Base-by-base conservation (phyloP, 2,888 invertebrate genomes). In the Craniophora ligustri region DNA sequence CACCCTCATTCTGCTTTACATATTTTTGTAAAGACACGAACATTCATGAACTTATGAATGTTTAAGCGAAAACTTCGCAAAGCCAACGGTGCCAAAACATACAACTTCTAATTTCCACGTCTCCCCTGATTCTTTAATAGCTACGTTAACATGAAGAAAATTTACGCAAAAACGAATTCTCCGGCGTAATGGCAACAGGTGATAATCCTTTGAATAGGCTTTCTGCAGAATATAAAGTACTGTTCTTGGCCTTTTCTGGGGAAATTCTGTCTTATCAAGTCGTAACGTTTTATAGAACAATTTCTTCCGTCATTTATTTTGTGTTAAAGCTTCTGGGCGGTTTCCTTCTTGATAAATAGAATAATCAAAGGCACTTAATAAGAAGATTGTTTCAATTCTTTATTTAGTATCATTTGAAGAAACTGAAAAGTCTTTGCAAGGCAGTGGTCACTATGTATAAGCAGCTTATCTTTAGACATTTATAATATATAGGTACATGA, bases 211-310 rank as follows among this genome's bases (percentile, higher is more conserved):
- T 59, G 36, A 32, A 59, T 34, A 40, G 16, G 15, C 31, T 39
- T 50, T 44, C 28, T 40, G 5, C 16, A 31, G 51, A 46, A 31
- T 39, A 36, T n/a, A 59, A 63, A 46, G 40, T 28, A 36, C 35
- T 50, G 32, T 44, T 45, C 38, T 48, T 21, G 44, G 32, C 34
- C 38, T 47, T 55, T 60, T 55, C 31, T 2, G n/a, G n/a, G 32
- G 18, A 56, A 55, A 53, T 60, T 60, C 48, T 45, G 48, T 38
- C 50, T 63, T 67, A 68, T 63, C 67, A 59, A 60, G 47, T 26
- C 39, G 68, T 67, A 35, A 50, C 46, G 36, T 63, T 69, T 56
- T 71, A 71, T 47, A 47, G 62, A 39, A 46, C 50, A 54, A 62
- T 71, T 51, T 48, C 35, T 41, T 42, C 35, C 53, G 39, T 45